These are phyloP conservation scores for Myotis myotis DNA, from an alignment of 2,797 vertebrate species.

Conservation along the genomic window DNA sequence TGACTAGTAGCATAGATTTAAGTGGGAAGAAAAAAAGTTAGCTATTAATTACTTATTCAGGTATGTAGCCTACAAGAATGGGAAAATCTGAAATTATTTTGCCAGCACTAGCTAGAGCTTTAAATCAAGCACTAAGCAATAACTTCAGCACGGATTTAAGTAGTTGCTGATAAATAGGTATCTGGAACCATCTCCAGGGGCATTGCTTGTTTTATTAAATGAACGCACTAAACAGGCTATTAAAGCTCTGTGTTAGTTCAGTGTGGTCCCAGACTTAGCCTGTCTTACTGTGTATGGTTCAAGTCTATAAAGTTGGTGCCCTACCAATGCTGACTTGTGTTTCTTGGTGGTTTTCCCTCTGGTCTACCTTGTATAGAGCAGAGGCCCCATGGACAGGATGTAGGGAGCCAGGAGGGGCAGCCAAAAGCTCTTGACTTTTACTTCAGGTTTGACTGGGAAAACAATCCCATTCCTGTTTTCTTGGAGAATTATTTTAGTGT, in stretches of 20 bases:
- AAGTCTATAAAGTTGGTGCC: neutral
- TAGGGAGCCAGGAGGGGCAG: neutral
- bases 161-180: slow-evolving; percentile 53
- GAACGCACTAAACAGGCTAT: slow-evolving; percentile 31
- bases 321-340: neutral
- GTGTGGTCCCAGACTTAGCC: neutral
- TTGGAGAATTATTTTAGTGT: neutral
- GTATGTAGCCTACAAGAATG: neutral
- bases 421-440: neutral
- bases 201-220: slow-evolving; percentile 64
- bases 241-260: slow-evolving; percentile 34
- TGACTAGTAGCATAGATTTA: neutral
- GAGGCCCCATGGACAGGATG: neutral
- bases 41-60: slow-evolving; percentile 38
- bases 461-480: slow-evolving; percentile 2
- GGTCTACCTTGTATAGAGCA: neutral
- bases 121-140: slow-evolving; percentile 56
- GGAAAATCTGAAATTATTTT: slow-evolving; percentile 56
- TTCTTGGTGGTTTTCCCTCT: neutral
- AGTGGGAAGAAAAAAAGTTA: neutral
- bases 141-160: slow-evolving; percentile 40
- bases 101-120: slow-evolving; percentile 45
- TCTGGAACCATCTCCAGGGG: slow-evolving; percentile 34
- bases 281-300: neutral
- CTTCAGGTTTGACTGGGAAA: neutral